Conservation (phyloP, 2,888 invertebrate genomes). For the Neocrepidodera transversa region DNA sequence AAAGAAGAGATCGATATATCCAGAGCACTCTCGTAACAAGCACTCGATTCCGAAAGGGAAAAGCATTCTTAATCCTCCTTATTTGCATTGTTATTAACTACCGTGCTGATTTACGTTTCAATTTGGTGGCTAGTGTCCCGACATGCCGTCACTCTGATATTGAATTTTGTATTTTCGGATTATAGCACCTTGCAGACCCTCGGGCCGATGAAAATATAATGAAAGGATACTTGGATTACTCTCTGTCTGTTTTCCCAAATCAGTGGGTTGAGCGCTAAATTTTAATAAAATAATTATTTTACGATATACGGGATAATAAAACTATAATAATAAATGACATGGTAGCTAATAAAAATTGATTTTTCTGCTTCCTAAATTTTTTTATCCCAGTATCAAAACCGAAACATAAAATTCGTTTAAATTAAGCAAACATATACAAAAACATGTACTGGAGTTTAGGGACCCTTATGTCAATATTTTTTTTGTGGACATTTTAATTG, state of each 20-base stretch:
- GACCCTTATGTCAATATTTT: no score
- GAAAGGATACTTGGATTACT: neutral
- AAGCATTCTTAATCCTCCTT: slow-evolving; percentile 51
- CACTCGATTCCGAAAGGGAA: slow-evolving; percentile 45
- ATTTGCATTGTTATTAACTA: slow-evolving; percentile 59
- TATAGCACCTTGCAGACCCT: neutral
- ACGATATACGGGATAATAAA: no score
- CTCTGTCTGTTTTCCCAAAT: neutral
- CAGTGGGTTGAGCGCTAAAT: no score
- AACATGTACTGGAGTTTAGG: no score
- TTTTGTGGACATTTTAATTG: no score
- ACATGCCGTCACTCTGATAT: slow-evolving; percentile 30
- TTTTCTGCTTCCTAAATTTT: no score
- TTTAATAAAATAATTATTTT: no score
- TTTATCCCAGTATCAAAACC: no score
- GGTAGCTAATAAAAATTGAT: no score
- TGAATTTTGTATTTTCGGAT: slow-evolving; percentile 30
- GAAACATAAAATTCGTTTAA: no score
- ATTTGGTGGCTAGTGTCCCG: slow-evolving; percentile 30
- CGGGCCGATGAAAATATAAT: neutral
- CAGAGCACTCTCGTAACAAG: neutral
- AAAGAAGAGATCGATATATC: neutral
- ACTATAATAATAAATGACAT: no score
- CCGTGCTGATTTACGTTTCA: slow-evolving; percentile 50
- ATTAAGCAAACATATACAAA: no score